These are phyloP conservation scores for Maccullochella peelii DNA, from an alignment of 2,113 vertebrate species.

Conservation along the genomic window DNA sequence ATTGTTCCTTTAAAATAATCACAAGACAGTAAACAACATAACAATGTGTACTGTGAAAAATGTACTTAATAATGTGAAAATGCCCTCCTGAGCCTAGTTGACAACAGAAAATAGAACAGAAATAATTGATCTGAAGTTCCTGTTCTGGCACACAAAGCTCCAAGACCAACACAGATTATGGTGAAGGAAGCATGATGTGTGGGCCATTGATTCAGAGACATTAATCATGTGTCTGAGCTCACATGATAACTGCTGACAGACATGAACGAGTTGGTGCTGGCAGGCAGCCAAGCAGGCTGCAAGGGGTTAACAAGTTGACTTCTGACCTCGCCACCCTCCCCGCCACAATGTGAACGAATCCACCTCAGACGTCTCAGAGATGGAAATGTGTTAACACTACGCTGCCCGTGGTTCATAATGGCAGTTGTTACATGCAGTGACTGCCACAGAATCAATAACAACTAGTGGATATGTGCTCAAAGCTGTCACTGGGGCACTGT, in stretches of 20 bases:
- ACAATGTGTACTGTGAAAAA: neutral
- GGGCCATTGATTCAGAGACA: slow-evolving; percentile 23
- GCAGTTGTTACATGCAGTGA: slow-evolving; percentile 32
- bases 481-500: slow-evolving; percentile 36
- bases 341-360: slow-evolving; percentile 62
- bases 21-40: slow-evolving; percentile 1
- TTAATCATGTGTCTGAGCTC: slow-evolving; percentile 56
- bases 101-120: slow-evolving; percentile 8
- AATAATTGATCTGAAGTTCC: neutral
- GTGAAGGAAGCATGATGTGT: slow-evolving; percentile 20
- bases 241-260: slow-evolving; percentile 56
- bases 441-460: slow-evolving; percentile 61
- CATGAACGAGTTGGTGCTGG: slow-evolving; percentile 37
- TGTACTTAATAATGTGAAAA: neutral
- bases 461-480: slow-evolving; percentile 31
- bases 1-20: neutral
- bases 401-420: slow-evolving; percentile 45
- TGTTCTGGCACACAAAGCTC: neutral
- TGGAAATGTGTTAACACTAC: slow-evolving; percentile 47
- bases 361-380: slow-evolving; percentile 24
- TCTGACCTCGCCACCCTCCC: slow-evolving; percentile 54
- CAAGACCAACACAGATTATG: neutral
- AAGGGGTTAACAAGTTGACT: slow-evolving; percentile 73
- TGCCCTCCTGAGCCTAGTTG: neutral
- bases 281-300: slow-evolving; percentile 11